Percentiles rank a stretch among this genome's conserved stretches.
These are phyloP conservation scores for Trypoxylus dichotomus DNA, from an alignment of 1,140 invertebrate species.

Conservation along the genomic window DNA sequence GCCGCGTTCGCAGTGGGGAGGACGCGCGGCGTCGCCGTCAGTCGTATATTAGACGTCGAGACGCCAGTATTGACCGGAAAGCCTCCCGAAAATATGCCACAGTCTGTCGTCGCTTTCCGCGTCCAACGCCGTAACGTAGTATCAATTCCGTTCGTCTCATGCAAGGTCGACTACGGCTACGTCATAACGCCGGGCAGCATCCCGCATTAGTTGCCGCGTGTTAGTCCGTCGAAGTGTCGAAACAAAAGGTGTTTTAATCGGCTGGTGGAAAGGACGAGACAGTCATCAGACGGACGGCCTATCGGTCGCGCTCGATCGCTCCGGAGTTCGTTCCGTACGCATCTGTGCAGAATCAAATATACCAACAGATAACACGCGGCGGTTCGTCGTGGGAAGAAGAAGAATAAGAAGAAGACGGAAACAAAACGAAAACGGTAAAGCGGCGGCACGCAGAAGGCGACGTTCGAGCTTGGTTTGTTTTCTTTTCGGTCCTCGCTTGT, in stretches of 20 bases:
- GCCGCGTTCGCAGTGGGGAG: background rate
- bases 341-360: too few species aligned
- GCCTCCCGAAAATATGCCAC: background rate
- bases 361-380: too few species aligned
- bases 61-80: slow-evolving; percentile 8
- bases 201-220: too few species aligned
- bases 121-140: background rate
- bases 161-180: background rate
- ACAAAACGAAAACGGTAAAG: background rate
- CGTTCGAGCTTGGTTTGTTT: background rate
- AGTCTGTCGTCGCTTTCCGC: background rate
- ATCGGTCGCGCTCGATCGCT: too few species aligned
- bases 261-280: too few species aligned
- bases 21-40: background rate
- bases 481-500: background rate
- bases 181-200: background rate
- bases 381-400: background rate
- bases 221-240: too few species aligned
- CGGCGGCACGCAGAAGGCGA: too few species aligned
- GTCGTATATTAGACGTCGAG: slow-evolving; percentile 19
- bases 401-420: background rate
- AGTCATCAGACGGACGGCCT: too few species aligned
- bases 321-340: too few species aligned
- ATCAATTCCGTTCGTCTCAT: background rate
- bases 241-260: too few species aligned